Evolutionary conservation across 2,888 invertebrate genomes (phyloP), one percentile per base, ranked within the genome.

Genomic region (Pedicia rivosa): DNA sequence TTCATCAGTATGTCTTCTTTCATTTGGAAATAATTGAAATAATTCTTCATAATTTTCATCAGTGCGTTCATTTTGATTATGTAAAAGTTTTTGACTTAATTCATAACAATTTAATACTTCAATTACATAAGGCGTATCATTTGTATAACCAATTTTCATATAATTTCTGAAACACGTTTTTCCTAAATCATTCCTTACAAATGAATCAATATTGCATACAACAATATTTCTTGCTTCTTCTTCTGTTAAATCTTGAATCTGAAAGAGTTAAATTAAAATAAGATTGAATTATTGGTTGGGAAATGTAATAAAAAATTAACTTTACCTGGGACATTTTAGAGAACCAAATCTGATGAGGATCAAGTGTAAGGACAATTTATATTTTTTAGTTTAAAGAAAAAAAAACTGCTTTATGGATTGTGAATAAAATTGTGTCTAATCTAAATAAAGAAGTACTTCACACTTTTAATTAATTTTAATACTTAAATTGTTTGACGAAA

Each of bases 221-320:
- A 41, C 2, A 36, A 59, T 55, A 13, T 51, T 50, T 30, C 53
- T 48, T 4, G 61, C 55, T 40, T 61, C 57, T 3, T 56, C 54
- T 25, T 50, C 48, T 0, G 56, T 55, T 45, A 61, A 48, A 16
- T 55, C 54, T 3, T 51, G 47, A 39, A 59, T 58, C 13, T 55
- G 55, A 35, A 61, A 61, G 32, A 60, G 61, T 39, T 61, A 60
- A 42, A 50, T 56, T 9, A 61, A 33, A 32, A 47, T 43, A n/a
- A n/a, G n/a, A n/a, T n/a, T n/a, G n/a, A n/a, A n/a, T n/a, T n/a
- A n/a, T n/a, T n/a, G n/a, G n/a, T n/a, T n/a, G n/a, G n/a, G n/a
- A n/a, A n/a, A n/a, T n/a, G n/a, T n/a, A n/a, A n/a, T n/a, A n/a
- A n/a, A n/a, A n/a, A n/a, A n/a, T n/a, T n/a, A n/a, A n/a, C n/a